phyloP scores from a whole-genome alignment of 2,113 vertebrate genomes.

The Girardinichthys multiradiatus region DNA sequence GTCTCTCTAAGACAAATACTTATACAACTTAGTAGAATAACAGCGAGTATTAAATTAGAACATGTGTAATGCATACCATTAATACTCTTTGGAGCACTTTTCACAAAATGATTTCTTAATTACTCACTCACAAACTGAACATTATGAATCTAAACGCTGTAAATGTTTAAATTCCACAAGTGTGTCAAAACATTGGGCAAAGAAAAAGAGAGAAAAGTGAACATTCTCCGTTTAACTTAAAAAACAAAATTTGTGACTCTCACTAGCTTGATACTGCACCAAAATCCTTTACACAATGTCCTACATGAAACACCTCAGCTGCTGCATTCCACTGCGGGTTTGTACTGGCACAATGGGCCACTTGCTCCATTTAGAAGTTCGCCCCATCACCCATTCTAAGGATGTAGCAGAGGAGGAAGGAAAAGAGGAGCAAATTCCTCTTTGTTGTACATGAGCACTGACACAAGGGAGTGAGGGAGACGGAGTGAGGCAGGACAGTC shows the following conservation, averaged over 20 bases:
- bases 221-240: not conserved
- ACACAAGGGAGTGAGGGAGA: constrained; percentile 61
- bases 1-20: not conserved
- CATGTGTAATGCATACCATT: not conserved
- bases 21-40: not conserved
- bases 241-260: not conserved
- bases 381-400: constrained; percentile 3
- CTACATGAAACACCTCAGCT: constrained; percentile 16
- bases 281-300: not conserved
- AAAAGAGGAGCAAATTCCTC: constrained; percentile 32
- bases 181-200: no score
- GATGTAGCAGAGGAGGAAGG: constrained; percentile 26
- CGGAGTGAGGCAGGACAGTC: constrained; percentile 50
- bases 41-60: not conserved
- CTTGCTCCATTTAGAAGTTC: constrained; percentile 42
- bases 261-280: not conserved
- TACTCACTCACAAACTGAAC: not conserved
- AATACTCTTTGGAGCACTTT: not conserved
- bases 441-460: constrained; percentile 56
- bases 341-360: constrained; percentile 13
- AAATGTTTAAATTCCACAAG: no score
- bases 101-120: not conserved
- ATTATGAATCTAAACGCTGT: not conserved
- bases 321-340: constrained; percentile 22
- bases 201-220: no score